phyloP scores from a whole-genome alignment of 2,113 vertebrate genomes.

The Proterorhinus semilunaris region DNA sequence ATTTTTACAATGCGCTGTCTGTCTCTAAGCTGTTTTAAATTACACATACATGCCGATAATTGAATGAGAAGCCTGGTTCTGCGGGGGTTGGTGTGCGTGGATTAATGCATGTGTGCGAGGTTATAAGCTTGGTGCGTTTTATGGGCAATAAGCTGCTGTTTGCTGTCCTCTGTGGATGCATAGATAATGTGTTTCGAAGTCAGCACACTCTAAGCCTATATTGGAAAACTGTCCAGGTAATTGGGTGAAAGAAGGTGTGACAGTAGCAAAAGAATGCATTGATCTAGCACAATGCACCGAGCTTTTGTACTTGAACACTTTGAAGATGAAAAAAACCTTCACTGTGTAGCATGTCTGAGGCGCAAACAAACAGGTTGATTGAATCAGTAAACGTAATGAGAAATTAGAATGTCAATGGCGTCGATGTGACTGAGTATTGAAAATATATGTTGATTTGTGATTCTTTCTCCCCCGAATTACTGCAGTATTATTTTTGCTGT shows the following conservation, averaged over 20 bases:
- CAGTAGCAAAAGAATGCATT: slow-evolving; percentile 30
- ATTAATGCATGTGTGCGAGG: slow-evolving; percentile 18
- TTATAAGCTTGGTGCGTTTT: slow-evolving; percentile 53
- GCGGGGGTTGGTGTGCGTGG: slow-evolving; percentile 35
- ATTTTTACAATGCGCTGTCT: slow-evolving; percentile 34
- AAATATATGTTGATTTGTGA: too few relatives aligned
- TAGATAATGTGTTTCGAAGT: slow-evolving; percentile 63
- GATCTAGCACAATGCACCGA: slow-evolving; percentile 10
- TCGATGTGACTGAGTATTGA: too few relatives aligned
- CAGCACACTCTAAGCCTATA: slow-evolving; percentile 56
- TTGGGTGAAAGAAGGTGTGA: slow-evolving; percentile 47
- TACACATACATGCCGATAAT: slow-evolving; percentile 57
- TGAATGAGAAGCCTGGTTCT: slow-evolving; percentile 54
- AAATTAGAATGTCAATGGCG: too few relatives aligned
- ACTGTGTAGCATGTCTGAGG: slow-evolving; percentile 15
- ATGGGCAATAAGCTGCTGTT: slow-evolving; percentile 62
- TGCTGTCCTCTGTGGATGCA: slow-evolving; percentile 62
- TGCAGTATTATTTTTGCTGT: too few relatives aligned
- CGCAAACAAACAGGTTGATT: not conserved
- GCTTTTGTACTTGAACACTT: not conserved
- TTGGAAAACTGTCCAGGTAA: slow-evolving; percentile 51
- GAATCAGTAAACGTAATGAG: not conserved
- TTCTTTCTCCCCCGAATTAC: too few relatives aligned
- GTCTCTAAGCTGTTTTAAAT: slow-evolving; percentile 53
- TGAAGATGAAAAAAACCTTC: slow-evolving; percentile 11